Evolutionary conservation across 2,797 vertebrate species (phyloP), one percentile per base, ranked within the genome.

Genomic region (Danionella dracula): DNA sequence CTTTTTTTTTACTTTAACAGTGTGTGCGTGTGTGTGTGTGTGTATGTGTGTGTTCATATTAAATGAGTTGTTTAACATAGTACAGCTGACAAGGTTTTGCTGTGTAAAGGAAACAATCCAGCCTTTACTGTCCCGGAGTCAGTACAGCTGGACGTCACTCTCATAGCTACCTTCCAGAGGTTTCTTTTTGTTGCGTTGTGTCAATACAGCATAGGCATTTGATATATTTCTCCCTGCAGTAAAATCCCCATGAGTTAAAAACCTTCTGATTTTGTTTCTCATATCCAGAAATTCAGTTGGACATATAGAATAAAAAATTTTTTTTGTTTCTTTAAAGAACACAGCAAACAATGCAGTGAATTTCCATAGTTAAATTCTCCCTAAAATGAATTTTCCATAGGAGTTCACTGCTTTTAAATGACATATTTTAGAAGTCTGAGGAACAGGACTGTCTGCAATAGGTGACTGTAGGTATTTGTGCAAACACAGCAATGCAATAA

Each of bases 121-220:
- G 35, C 8, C 59, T 42, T 20, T 54, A 50, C 42, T 44, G 41
- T 27, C 65, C 54, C 56, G 61, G n/a, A 50, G 56, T 65, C 71
- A 58, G 20, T 29, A 62, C n/a, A 35, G 56, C 53, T 71, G 54
- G 58, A 61, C 66, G 72, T 74, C 62, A 57, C 63, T 27, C 59
- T 74, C 45, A 37, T 44, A 15, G 15, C 58, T 66, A 35, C 37
- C 55, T 66, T 62, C 32, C 38, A 11, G 21, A 51, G 34, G 41
- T 27, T 49, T 59, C n/a, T 51, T 34, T 10, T 44, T 21, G 29
- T 23, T 17, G 34, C 54, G 31, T 56, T 65, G 68, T 60, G 68
- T 50, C 23, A 61, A 12, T 48, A 69, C 5, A 23, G 37, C 60
- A 1, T 6, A 23, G 49, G 34, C 34, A 19, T 32, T 11, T 21